These are phyloP conservation scores for Pantala flavescens DNA, from an alignment of 1,140 invertebrate species.

Conservation along the genomic window DNA sequence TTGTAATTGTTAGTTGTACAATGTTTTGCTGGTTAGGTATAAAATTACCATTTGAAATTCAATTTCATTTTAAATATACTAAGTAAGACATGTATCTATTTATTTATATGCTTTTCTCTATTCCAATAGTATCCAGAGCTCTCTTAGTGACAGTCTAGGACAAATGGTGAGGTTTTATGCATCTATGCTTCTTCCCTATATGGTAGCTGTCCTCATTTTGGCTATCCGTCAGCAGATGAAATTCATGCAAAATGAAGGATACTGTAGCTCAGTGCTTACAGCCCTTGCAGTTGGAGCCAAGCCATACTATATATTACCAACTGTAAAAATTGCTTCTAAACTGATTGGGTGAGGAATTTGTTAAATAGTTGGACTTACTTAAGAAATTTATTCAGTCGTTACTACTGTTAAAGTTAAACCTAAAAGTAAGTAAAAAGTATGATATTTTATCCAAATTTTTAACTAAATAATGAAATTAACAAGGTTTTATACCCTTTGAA, in stretches of 20 bases:
- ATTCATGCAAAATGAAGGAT: constrained; percentile 21
- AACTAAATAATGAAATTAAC: no score
- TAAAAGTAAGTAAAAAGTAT: background rate
- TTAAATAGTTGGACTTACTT: no score
- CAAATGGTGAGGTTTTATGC: constrained; percentile 35
- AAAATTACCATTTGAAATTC: no score
- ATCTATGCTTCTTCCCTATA: constrained; percentile 32
- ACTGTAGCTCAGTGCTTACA: constrained; percentile 33
- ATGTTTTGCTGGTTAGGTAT: no score
- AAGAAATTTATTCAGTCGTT: no score
- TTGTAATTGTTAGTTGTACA: no score
- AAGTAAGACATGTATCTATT: no score
- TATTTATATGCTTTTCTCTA: background rate
- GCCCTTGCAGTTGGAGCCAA: constrained; percentile 34
- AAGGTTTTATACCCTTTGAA: no score
- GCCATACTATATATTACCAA: constrained; percentile 34
- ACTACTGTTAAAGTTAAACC: no score
- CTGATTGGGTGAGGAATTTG: constrained; percentile 27
- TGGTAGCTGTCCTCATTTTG: constrained; percentile 35
- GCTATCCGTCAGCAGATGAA: constrained; percentile 33
- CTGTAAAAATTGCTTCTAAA: constrained; percentile 23
- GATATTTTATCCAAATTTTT: no score
- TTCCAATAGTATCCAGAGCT: background rate
- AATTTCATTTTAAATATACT: constrained; percentile 14
- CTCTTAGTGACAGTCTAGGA: constrained; percentile 23